phyloP scores from a whole-genome alignment of 1,140 invertebrate genomes.

The Heliconius eleuchia region DNA sequence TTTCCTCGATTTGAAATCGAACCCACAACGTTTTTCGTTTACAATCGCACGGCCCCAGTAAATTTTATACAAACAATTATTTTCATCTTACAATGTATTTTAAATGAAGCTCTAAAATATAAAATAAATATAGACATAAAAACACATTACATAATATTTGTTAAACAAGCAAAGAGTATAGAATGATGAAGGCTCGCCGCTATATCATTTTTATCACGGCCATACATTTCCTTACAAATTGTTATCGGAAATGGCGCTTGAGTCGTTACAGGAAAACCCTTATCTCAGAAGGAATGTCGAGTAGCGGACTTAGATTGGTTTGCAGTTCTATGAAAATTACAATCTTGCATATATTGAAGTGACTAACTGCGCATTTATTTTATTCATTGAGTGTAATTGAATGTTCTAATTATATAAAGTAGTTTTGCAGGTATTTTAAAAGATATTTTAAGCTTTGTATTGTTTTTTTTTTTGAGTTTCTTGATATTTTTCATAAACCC shows the following conservation, averaged over 20 bases:
- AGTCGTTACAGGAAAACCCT: slow-evolving; percentile 67
- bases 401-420: neutral
- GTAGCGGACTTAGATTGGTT: slow-evolving; percentile 43
- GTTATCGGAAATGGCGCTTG: slow-evolving; percentile 66
- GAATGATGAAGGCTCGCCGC: neutral
- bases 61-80: neutral
- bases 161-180: neutral
- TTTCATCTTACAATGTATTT: neutral
- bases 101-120: neutral
- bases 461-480: too few species aligned
- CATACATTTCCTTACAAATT: slow-evolving; percentile 66
- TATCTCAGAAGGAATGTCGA: slow-evolving; percentile 59
- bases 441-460: too few species aligned
- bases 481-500: too few species aligned
- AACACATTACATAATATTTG: neutral
- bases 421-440: too few species aligned
- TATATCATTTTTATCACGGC: neutral
- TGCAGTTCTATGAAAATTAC: slow-evolving; percentile 25
- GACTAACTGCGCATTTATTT: slow-evolving; percentile 8
- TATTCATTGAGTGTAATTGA: slow-evolving; percentile 1
- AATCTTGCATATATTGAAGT: slow-evolving; percentile 21
- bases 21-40: too few species aligned
- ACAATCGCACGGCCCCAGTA: too few species aligned
- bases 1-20: too few species aligned
- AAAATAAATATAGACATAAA: neutral